A percentile compares a stretch with the other conserved stretches of the same genome.
Evolutionary conservation across 2,797 vertebrate genomes (phyloP).

Genomic region (Malacoctenus gilli): DNA sequence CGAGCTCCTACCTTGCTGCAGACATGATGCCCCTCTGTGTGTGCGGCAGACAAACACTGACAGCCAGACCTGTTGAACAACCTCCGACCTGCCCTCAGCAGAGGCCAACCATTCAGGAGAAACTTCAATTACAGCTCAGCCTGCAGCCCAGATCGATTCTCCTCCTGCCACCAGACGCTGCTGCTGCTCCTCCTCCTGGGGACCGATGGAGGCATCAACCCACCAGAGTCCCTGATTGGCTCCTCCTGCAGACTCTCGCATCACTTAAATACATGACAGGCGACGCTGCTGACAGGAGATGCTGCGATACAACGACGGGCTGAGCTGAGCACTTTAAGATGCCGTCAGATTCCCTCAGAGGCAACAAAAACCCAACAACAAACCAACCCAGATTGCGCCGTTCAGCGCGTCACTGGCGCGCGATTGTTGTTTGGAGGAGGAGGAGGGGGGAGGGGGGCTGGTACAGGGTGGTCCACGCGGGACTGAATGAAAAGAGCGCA

Average conservation of each 20-base stretch:
- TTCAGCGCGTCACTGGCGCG: constrained; percentile 19
- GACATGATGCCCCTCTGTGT: constrained; percentile 70
- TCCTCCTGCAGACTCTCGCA: constrained; percentile 4
- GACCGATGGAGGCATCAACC: constrained; percentile 35
- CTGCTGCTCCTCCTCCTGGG: constrained; percentile 47
- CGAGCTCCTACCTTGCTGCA: constrained; percentile 74
- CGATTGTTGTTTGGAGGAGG: constrained; percentile 1
- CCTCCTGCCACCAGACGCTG: constrained; percentile 31
- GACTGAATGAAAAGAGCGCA: too few species aligned
- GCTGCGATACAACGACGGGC: too few species aligned
- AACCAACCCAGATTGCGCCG: not conserved
- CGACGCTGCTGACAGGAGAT: not conserved
- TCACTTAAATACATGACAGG: too few species aligned
- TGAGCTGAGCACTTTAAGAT: not conserved
- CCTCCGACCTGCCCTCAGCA: constrained; percentile 51
- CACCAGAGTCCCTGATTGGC: constrained; percentile 51
- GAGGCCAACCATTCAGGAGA: constrained; percentile 51
- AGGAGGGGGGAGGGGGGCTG: too few species aligned
- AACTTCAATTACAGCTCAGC: constrained; percentile 61
- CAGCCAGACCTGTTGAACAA: constrained; percentile 66
- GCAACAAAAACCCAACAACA: accelerated
- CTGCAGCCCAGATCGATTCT: constrained; percentile 55
- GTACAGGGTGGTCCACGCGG: too few species aligned
- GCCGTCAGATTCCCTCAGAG: not conserved
- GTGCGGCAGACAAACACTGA: constrained; percentile 23